A percentile compares a stretch with the other conserved stretches of the same genome.
These are phyloP conservation scores for Caenorhabditis parvicauda DNA, from an alignment of 2,888 invertebrate species.

Conservation along the genomic window DNA sequence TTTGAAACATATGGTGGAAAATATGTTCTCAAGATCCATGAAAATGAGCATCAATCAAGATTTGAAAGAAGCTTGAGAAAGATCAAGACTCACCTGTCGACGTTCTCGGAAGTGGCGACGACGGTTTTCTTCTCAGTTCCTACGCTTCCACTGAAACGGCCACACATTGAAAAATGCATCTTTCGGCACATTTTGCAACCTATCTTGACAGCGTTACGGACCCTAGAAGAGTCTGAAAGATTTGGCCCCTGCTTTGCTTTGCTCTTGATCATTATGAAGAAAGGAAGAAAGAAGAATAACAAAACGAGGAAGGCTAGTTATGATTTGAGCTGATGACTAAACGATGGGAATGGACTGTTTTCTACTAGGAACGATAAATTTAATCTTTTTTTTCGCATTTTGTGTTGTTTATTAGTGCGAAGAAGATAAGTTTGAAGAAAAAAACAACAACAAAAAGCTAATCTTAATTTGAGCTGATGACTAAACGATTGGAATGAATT, in stretches of 20 bases:
- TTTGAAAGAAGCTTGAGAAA: not conserved
- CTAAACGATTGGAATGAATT: too few relatives aligned
- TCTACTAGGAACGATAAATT: too few relatives aligned
- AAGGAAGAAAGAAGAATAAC: not conserved
- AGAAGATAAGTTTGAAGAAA: not conserved
- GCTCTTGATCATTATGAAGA: constrained; percentile 5
- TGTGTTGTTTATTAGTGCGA: too few relatives aligned
- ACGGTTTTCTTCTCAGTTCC: constrained; percentile 17
- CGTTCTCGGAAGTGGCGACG: not conserved
- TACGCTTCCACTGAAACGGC: constrained; percentile 30
- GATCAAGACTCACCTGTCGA: constrained; percentile 20
- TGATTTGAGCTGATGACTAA: too few relatives aligned
- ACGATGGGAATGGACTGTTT: too few relatives aligned
- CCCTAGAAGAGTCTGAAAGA: too few relatives aligned
- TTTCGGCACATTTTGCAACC: too few relatives aligned
- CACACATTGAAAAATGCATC: too few relatives aligned
- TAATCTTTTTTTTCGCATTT: too few relatives aligned
- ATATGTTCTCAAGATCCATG: constrained; percentile 2
- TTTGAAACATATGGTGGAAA: not conserved
- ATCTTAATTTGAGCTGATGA: too few relatives aligned
- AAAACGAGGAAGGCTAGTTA: not conserved
- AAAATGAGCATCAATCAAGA: constrained; percentile 5
- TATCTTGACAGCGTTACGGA: too few relatives aligned
- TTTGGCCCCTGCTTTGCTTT: too few relatives aligned
- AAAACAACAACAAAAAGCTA: not conserved